Evolutionary conservation across 2,113 vertebrate genomes (phyloP).

Genomic region (Perccottus glenii): DNA sequence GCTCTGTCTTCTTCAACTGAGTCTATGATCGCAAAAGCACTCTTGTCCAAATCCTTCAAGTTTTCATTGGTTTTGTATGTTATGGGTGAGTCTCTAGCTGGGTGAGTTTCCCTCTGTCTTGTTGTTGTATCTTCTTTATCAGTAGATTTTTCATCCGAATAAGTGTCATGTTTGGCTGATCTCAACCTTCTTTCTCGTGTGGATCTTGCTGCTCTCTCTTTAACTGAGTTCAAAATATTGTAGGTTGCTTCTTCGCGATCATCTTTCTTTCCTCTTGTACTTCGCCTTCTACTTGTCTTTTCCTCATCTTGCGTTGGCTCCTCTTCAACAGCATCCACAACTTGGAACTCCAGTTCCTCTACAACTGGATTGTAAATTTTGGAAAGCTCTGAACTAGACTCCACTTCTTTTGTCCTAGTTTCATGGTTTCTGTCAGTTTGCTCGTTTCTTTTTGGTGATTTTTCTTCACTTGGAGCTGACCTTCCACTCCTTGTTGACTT

Average conservation of each 20-base stretch:
- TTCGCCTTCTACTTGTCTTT: conserved; percentile 17
- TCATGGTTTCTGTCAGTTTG: conserved; percentile 1
- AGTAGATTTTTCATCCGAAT: not conserved
- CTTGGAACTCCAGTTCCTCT: conserved; percentile 33
- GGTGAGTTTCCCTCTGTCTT: conserved; percentile 23
- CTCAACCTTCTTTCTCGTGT: conserved; percentile 44
- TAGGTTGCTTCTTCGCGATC: conserved; percentile 29
- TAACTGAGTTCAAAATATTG: conserved; percentile 52
- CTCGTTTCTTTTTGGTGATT: conserved; percentile 22
- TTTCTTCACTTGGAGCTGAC: conserved; percentile 25
- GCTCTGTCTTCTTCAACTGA: not conserved
- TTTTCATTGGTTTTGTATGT: not conserved
- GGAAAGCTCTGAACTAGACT: not conserved
- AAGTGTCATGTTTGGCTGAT: not conserved
- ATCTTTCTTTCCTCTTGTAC: conserved; percentile 38
- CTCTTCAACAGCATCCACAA: conserved; percentile 46
- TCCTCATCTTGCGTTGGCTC: conserved; percentile 2
- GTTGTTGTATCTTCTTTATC: conserved; percentile 5
- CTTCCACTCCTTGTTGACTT: conserved; percentile 15
- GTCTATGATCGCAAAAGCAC: not conserved
- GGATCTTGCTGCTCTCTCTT: conserved; percentile 7
- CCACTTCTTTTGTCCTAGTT: not conserved
- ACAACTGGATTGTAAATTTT: conserved; percentile 1
- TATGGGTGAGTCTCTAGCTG: not conserved
- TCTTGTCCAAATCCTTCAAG: not conserved